Evolutionary conservation across 2,888 invertebrate genomes (phyloP), one percentile per base, ranked within the genome.

Genomic region (Carterocephalus palaemon): DNA sequence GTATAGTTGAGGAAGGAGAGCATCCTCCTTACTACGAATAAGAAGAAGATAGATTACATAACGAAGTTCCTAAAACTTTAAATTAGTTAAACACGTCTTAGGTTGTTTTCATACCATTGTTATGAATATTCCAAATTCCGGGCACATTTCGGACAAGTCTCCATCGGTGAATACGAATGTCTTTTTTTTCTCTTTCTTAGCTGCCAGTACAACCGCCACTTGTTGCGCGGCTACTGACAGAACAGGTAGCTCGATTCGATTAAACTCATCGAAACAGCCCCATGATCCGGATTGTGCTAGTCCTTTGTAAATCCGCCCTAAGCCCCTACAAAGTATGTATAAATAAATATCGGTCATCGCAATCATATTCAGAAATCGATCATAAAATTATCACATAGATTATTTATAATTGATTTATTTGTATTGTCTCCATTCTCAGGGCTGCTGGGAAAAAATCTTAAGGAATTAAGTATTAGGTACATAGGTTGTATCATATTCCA

Each of bases 201-300:
- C 96, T 0, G 93, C 91, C 6, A 98, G 88, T 6, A 98, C 96
- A 0, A 96, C 95, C 8, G 98, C 97, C 10, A 98, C 95, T 83
- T 98, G 98, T 78, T 98, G 98, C 1, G 98, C 98, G 1, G 98
- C 98, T 2, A 98, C 98, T 0, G 85, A 85, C 16, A 85, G 52
- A 3, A 98, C 98, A 0, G 98, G 97, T 43, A 98, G 82, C 75
- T 98, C 97, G 48, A 98, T 98, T 17, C 95, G 90, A 78, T 98
- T 98, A 83, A 98, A 98, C 85, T 98, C 98, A 74, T 98, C 98
- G 75, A 98, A 98, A 66, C 98, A 98, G 1, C 98, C 98, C 98
- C 98, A 98, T 0, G 97, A 93, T 1, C 98, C 98, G 3, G 97
- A 97, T 75, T 98, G 98, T 0, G 97, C 94, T 36, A 98, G 81